Evolutionary conservation across 1,140 invertebrate genomes (phyloP), one percentile per base, ranked within the genome.

Genomic region (Dendrolimus kikuchii): DNA sequence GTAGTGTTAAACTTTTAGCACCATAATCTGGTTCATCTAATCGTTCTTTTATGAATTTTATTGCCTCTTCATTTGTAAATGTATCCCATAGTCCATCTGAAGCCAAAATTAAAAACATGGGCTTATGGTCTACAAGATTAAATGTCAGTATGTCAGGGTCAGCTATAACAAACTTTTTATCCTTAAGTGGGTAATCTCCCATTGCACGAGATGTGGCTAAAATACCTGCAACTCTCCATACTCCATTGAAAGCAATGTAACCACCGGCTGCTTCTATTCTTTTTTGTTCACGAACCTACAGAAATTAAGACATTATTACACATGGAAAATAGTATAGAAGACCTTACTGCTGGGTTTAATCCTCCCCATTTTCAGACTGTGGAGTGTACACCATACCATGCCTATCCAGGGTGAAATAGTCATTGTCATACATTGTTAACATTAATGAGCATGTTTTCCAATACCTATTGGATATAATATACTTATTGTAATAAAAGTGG

Each of bases 21-120:
- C 96, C 96, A 88, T 90, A 95, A 79, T 94, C 92, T 23, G 94
- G 90, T 86, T 97, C 96, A 66, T 95, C 90, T 10, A 98, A 89
- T 60, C 93, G 90, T 64, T 95, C 91, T 77, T 93, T 93, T 39
- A 97, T 92, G 81, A 94, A 98, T 62, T 93, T 92, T 7, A 98
- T 92, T 46, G 96, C 97, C 82, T 98, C 96, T 81, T 98, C 96
- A 84, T 98, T 99, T 9, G 91, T 91, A 73, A 98, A 97, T 38
- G 95, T 96, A 84, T 99, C 98, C 97, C 97, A 99, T 6, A 99
- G 89, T 7, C 98, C 98, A 90, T 99, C 98, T 4, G 96, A 95
- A 7, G 97, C 98, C 36, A 99, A 85, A 55, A 99, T 92, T 55
- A 98, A 85, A 86, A 99, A 99, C 84, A 92, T 90, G 2, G 97